Base-by-base conservation (phyloP, 2,888 invertebrate genomes). In the Drosophila atripex region DNA sequence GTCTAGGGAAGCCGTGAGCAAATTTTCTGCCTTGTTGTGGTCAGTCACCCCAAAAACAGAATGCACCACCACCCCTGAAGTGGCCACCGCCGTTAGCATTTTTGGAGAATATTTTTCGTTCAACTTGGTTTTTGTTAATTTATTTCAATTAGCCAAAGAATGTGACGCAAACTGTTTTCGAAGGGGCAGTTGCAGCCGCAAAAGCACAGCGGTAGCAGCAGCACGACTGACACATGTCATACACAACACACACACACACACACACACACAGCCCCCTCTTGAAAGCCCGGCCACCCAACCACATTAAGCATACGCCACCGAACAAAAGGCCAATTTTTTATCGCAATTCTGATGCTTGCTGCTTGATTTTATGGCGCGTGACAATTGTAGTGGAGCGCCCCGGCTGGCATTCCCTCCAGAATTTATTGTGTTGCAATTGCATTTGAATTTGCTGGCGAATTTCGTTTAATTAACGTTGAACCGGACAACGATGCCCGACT, bases 321-420 rank as follows among this genome's bases (percentile, higher is more conserved):
- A 54, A 55, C 63, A 73, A 72, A 56, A 71, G 64, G 43, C 52
- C 52, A 49, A 35, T 32, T 41, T 52, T 21, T 51, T 64, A 30
- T 45, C 50, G 55, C 46, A 54, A 47, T 61, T 54, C 65, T 60
- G 56, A 54, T 69, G 53, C 59, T 61, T 66, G 53, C 61, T 61
- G 77, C 87, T 79, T 88, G 87, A 86, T 79, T 86, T 82, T 79
- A 83, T 84, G 84, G 84, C 84, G 84, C 84, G 84, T 84, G 84
- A 86, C 84, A 88, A 84, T 84, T 88, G 88, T 84, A 49, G 78
- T 70, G 63, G 68, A 58, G 16, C 11, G 16, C 32, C 28, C 52
- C 30, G n/a, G 12, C 21, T 7, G 11, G 18, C 39, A 18, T 35
- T 12, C 53, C 35, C 51, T 38, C 45, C 46, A 53, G 54, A 65